Base-by-base conservation (phyloP, 2,113 vertebrate genomes). In the Actinemys pallida region DNA sequence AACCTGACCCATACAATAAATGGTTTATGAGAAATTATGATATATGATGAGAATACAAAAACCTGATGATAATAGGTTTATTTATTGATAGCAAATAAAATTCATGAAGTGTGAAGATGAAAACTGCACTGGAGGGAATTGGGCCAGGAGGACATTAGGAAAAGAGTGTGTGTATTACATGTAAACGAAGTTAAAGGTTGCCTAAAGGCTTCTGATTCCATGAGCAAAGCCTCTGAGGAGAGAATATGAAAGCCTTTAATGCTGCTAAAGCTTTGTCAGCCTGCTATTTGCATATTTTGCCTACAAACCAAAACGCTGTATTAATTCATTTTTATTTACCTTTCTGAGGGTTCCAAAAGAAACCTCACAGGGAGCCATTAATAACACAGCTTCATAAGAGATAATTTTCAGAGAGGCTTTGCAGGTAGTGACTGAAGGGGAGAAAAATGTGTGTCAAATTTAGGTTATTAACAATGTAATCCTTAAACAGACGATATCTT, bases 71-170 rank as follows among this genome's bases (percentile, higher is more conserved):
- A 98, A 98, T 95, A 97, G 98, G 88, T 94, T 98, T 98, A 98
- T 98, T 98, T 98, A 98, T 98, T 42, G 96, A 98, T 98, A 95
- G 96, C 89, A 97, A 98, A 98, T 98, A 98, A 98, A 98, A 98
- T 97, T 98, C 93, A 98, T 96, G 97, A 97, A 97, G 97, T 98
- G 97, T 97, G 97, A 98, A 98, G 95, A 97, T 94, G 92, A 96
- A 97, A 98, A 98, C 86, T 76, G 88, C 91, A 92, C 98, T 92
- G 65, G 65, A 92, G 93, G 96, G 97, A 98, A 96, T 53, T 93
- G 62, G 90, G 94, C 94, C 84, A 93, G 90, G 94, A 97, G 93
- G 95, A 97, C 95, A 35, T 85, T 57, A 50, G 89, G 42, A 81
- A 83, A 81, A 42, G 14, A 13, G 19, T 52, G 69, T 81, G 79